Conservation (phyloP, 2,797 vertebrate species). For the Acanthurus tractus region DNA sequence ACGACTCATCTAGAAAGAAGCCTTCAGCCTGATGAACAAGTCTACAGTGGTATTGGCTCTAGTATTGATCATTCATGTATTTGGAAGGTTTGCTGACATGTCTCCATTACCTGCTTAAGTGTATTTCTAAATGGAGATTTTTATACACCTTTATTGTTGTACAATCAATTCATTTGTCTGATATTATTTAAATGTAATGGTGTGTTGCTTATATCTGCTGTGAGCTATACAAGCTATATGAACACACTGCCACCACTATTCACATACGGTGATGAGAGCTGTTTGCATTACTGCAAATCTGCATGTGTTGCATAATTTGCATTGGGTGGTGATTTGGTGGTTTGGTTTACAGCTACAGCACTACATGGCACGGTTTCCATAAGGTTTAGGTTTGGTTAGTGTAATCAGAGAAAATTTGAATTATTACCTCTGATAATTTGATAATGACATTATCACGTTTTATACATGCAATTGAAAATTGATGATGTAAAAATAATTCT, state of each 20-base stretch:
- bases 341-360: constrained; percentile 1
- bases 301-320: constrained; percentile 40
- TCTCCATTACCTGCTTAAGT: background rate
- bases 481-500: background rate
- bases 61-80: background rate
- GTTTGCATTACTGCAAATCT: constrained; percentile 23
- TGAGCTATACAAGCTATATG: constrained; percentile 18
- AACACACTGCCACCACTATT: constrained; percentile 14
- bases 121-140: background rate
- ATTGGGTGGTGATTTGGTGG: background rate
- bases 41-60: background rate
- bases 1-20: constrained; percentile 6
- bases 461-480: background rate
- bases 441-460: background rate
- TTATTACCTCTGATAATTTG: background rate
- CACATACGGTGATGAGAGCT: constrained; percentile 10
- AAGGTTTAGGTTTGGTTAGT: background rate
- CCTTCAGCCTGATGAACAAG: constrained; percentile 2
- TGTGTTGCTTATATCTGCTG: constrained; percentile 1
- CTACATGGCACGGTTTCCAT: background rate
- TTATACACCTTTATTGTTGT: background rate
- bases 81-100: background rate
- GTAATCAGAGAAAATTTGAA: background rate
- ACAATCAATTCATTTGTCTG: background rate
- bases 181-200: background rate